Evolutionary conservation across 2,113 vertebrate genomes (phyloP), one percentile per base, ranked within the genome.

Genomic region (Rutilus rutilus): DNA sequence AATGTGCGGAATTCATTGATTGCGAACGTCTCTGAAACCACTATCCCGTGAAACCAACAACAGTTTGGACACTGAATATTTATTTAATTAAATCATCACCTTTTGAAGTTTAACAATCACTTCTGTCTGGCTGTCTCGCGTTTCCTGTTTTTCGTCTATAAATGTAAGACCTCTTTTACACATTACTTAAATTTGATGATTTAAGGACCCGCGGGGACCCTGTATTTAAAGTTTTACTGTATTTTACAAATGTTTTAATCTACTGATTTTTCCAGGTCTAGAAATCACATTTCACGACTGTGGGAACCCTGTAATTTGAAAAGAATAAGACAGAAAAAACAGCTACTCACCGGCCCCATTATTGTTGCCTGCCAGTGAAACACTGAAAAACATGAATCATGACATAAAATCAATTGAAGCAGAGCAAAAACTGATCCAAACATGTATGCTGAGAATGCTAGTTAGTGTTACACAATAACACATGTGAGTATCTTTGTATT

Each of bases 361-460:
- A 96, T 96, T 71, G 95, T 96, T 39, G 95, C 95, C 87, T 96
- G 95, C 95, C 95, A 96, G 89, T 96, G 95, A 92, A 96, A 96
- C 88, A 96, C 95, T 96, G 86, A 27, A 86, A 90, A 86, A 87
- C 75, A 87, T 85, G 71, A 82, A 23, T 42, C 33, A 39, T 14
- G 62, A 78, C 30, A 86, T n/a, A 15, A 17, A 45, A 42, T 73
- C 47, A 77, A 6, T 47, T 79, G 14, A 64, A 80, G 33, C 57
- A 27, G 33, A 62, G 12, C 19, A 45, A 45, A 15, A 64, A 47
- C 23, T 47, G 67, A 42, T 71, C 30, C 30, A 0, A 4, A 19
- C 42, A 42, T 10, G 14, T 15, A 3, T 65, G 25, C 14, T 65
- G 30, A 36, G 6, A 36, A 67, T 36, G 30, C 30, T 9, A 36